Evolutionary conservation across 2,113 vertebrate genomes (phyloP).

Genomic region (Symphodus melops): DNA sequence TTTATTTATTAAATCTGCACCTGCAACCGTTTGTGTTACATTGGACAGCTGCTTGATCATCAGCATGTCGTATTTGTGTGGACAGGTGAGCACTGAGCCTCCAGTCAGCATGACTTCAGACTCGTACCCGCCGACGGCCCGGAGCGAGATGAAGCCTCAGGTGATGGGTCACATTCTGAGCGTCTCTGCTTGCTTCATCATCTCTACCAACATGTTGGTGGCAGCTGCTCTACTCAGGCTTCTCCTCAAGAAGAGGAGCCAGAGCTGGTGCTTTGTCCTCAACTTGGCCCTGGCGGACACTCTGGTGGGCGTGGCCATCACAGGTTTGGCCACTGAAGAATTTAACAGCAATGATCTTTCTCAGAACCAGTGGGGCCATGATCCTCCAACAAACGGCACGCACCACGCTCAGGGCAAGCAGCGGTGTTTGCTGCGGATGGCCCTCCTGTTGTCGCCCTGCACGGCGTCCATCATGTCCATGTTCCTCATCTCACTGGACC

Average conservation of each 20-base stretch:
- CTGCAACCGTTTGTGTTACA: not conserved
- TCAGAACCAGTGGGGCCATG: not conserved
- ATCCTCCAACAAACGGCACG: not conserved
- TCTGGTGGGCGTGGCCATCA: slow-evolving; percentile 87
- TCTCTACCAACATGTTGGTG: slow-evolving; percentile 85
- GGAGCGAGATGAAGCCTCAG: not conserved
- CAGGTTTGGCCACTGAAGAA: slow-evolving; percentile 84
- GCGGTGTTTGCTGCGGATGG: slow-evolving; percentile 88
- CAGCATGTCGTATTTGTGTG: slow-evolving; percentile 26
- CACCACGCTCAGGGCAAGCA: slow-evolving; percentile 67
- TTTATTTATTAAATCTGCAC: not conserved
- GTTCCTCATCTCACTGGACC: slow-evolving; percentile 89
- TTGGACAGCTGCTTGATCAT: not conserved
- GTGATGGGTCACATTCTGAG: slow-evolving; percentile 83
- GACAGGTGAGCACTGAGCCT: not conserved
- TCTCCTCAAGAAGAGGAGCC: slow-evolving; percentile 82
- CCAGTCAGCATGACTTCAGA: not conserved
- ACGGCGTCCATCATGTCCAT: slow-evolving; percentile 91
- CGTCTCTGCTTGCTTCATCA: slow-evolving; percentile 86
- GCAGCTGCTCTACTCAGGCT: slow-evolving; percentile 80
- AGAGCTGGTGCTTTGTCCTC: slow-evolving; percentile 89
- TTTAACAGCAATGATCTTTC: slow-evolving; percentile 56
- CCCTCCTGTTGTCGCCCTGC: slow-evolving; percentile 85
- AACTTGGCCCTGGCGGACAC: slow-evolving; percentile 89
- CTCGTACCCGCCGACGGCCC: not conserved